Percentiles rank a stretch among this genome's conserved stretches.
phyloP scores from a whole-genome alignment of 2,888 invertebrate species.

The Chymomyza caudatula region DNA sequence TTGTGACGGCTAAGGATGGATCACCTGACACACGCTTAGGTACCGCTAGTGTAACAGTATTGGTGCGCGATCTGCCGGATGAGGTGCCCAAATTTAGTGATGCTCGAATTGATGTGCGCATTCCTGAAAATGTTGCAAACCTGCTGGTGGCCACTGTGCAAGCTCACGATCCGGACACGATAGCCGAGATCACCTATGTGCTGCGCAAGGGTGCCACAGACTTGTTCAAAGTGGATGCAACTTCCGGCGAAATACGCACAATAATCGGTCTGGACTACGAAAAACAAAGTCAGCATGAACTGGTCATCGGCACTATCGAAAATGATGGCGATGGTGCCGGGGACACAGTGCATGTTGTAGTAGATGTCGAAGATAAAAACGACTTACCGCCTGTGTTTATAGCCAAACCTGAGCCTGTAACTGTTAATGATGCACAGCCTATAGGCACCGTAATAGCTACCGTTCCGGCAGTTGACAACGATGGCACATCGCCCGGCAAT shows the following conservation, averaged over 20 bases:
- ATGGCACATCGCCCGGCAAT: slow-evolving; percentile 91
- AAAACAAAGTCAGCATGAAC: slow-evolving; percentile 84
- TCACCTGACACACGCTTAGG: slow-evolving; percentile 91
- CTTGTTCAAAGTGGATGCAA: slow-evolving; percentile 89
- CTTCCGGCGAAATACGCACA: slow-evolving; percentile 88
- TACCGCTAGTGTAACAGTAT: slow-evolving; percentile 90
- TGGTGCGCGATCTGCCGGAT: slow-evolving; percentile 87
- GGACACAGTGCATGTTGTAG: slow-evolving; percentile 82
- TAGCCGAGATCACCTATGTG: slow-evolving; percentile 89
- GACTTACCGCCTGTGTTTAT: slow-evolving; percentile 93
- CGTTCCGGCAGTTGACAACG: slow-evolving; percentile 88
- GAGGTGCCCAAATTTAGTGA: slow-evolving; percentile 89
- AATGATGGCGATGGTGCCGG: slow-evolving; percentile 85
- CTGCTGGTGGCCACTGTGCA: slow-evolving; percentile 88
- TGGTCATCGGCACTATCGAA: slow-evolving; percentile 90
- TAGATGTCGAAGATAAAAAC: slow-evolving; percentile 86
- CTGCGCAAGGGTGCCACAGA: slow-evolving; percentile 89
- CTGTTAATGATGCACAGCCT: slow-evolving; percentile 89
- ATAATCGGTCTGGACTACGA: slow-evolving; percentile 88
- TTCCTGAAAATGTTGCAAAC: slow-evolving; percentile 92
- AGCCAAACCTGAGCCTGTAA: slow-evolving; percentile 88
- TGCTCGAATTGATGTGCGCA: slow-evolving; percentile 85
- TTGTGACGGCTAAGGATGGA: slow-evolving; percentile 92
- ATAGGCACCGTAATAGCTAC: slow-evolving; percentile 89
- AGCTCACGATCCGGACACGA: slow-evolving; percentile 90